Evolutionary conservation across 2,888 invertebrate genomes (phyloP).

Genomic region (Molanna angustata): DNA sequence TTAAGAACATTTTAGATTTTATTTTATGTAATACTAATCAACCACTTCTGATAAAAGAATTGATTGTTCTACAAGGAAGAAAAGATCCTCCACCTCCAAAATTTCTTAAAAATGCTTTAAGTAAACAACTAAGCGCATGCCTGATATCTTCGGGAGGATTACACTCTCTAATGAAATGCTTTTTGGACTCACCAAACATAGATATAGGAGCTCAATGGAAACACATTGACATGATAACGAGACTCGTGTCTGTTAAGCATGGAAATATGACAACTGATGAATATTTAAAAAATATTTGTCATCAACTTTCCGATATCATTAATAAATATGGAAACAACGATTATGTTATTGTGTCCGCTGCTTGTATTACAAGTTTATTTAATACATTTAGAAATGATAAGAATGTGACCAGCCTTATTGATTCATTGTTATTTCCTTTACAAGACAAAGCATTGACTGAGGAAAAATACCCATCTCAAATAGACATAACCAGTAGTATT

Average conservation of each 20-base stretch:
- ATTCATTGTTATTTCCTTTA: constrained; percentile 38
- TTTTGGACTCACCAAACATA: constrained; percentile 56
- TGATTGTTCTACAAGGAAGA: constrained; percentile 62
- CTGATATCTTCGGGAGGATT: constrained; percentile 63
- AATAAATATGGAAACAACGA: constrained; percentile 43
- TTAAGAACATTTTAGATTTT: constrained; percentile 49
- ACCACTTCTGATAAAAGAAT: constrained; percentile 62
- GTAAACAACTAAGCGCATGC: constrained; percentile 58
- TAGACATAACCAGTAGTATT: constrained; percentile 45
- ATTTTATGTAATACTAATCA: constrained; percentile 58
- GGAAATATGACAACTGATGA: constrained; percentile 45
- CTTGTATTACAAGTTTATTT: constrained; percentile 55
- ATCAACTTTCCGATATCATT: constrained; percentile 53
- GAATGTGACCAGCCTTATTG: constrained; percentile 43
- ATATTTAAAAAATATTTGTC: constrained; percentile 55
- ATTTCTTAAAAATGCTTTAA: constrained; percentile 63
- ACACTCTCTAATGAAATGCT: constrained; percentile 60
- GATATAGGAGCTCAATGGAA: constrained; percentile 64
- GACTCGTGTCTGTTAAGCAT: constrained; percentile 59
- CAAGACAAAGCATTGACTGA: constrained; percentile 28
- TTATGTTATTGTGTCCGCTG: constrained; percentile 51
- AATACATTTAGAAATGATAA: constrained; percentile 47
- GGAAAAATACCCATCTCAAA: constrained; percentile 43
- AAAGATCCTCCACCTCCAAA: constrained; percentile 51
- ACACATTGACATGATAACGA: constrained; percentile 64